Conservation (phyloP, 2,888 invertebrate genomes). For the Cerastis leucographa region DNA sequence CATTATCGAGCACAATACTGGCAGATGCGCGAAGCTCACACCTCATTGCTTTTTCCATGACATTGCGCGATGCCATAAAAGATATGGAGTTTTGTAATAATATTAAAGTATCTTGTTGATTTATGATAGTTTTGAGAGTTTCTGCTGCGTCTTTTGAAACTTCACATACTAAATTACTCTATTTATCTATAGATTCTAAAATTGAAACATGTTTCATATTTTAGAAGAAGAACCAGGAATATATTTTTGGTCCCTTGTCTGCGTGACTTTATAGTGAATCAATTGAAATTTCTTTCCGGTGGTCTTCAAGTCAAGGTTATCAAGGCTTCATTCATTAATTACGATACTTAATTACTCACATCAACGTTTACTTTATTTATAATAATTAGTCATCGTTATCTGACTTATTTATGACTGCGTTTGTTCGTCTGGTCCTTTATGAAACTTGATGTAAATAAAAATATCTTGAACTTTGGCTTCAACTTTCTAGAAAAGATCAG, state of each 20-base stretch:
- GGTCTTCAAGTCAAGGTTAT: conserved; percentile 56
- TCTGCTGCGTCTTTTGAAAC: conserved; percentile 14
- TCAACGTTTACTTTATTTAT: conserved; percentile 33
- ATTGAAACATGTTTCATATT: conserved; percentile 3
- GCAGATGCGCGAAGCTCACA: conserved; percentile 86
- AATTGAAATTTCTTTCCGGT: conserved; percentile 20
- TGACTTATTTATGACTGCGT: conserved; percentile 29
- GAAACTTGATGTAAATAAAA: neutral
- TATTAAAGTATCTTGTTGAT: conserved; percentile 75
- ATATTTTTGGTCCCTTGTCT: conserved; percentile 3
- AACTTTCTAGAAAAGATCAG: neutral
- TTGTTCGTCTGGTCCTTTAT: neutral
- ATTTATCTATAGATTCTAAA: conserved; percentile 6
- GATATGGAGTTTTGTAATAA: conserved; percentile 85
- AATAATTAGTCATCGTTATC: conserved; percentile 45
- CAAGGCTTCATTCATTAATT: conserved; percentile 37
- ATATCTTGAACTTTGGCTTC: neutral
- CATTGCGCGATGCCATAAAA: conserved; percentile 87
- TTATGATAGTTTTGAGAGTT: conserved; percentile 67
- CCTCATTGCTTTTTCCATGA: conserved; percentile 89
- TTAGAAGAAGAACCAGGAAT: neutral
- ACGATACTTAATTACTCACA: conserved; percentile 41
- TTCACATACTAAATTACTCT: conserved; percentile 1
- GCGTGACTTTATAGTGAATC: neutral
- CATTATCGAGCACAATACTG: conserved; percentile 78